Evolutionary conservation across 2,888 invertebrate genomes (phyloP).

Genomic region (Drosophila picticornis): DNA sequence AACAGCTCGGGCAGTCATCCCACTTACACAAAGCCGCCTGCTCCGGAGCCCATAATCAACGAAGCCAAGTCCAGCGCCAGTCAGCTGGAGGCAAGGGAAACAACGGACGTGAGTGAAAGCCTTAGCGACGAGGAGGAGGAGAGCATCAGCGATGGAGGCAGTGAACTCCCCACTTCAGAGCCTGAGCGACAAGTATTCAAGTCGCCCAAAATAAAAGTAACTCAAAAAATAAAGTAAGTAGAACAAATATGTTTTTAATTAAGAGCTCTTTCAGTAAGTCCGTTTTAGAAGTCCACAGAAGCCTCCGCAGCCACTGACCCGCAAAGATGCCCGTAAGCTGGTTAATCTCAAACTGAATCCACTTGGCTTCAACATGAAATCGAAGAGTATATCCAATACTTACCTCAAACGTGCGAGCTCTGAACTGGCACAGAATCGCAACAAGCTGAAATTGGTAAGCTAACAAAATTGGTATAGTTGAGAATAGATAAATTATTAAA

Average conservation of each 20-base stretch:
- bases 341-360: constrained; percentile 55
- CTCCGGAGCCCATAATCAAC: background rate
- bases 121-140: constrained; percentile 63
- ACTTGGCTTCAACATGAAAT: constrained; percentile 66
- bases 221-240: constrained; percentile 46
- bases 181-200: constrained; percentile 40
- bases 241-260: background rate
- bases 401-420: constrained; percentile 54
- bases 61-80: constrained; percentile 5
- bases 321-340: constrained; percentile 67
- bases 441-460: constrained; percentile 69
- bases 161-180: constrained; percentile 40
- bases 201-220: constrained; percentile 22
- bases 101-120: constrained; percentile 76
- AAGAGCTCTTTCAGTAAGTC: background rate
- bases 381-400: constrained; percentile 54
- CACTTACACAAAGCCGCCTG: constrained; percentile 43
- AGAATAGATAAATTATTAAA: background rate
- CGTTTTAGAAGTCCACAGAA: constrained; percentile 26
- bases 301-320: constrained; percentile 54
- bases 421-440: constrained; percentile 67
- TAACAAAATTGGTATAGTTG: background rate
- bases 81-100: constrained; percentile 40
- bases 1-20: constrained; percentile 59
- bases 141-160: constrained; percentile 35